Evolutionary conservation across 2,888 invertebrate species (phyloP).

Genomic region (Neria commutata): DNA sequence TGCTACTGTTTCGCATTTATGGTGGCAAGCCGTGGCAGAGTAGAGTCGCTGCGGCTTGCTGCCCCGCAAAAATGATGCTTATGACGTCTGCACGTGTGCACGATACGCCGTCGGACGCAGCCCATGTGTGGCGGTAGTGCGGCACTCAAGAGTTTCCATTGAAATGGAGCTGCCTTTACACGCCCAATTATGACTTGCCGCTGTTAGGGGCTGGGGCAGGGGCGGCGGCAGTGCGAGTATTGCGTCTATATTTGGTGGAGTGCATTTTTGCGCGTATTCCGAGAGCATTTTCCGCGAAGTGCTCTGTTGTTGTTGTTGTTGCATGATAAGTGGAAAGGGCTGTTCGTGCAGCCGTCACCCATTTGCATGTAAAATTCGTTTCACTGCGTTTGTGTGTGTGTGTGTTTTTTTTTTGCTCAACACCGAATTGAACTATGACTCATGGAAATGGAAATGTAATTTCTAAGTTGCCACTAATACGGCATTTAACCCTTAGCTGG

Average conservation of each 20-base stretch:
- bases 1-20: conserved; percentile 16
- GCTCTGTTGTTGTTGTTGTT: too few relatives aligned
- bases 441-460: too few relatives aligned
- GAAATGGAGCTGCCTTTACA: not conserved
- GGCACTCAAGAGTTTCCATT: not conserved
- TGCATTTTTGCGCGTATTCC: conserved; percentile 7
- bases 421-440: too few relatives aligned
- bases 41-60: not conserved
- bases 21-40: not conserved
- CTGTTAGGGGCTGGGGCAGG: not conserved
- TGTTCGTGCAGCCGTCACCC: too few relatives aligned
- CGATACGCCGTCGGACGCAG: not conserved
- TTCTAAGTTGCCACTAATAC: too few relatives aligned
- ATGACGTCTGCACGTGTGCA: conserved; percentile 5
- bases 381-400: too few relatives aligned
- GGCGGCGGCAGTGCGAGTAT: not conserved
- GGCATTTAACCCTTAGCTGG: too few relatives aligned
- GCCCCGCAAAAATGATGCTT: not conserved
- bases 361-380: too few relatives aligned
- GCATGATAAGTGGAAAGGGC: too few relatives aligned
- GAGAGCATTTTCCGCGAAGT: too few relatives aligned
- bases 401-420: too few relatives aligned
- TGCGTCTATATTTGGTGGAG: not conserved
- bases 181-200: not conserved
- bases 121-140: not conserved